These are phyloP conservation scores for Psettodes erumei DNA, from an alignment of 2,113 vertebrate species.

Conservation along the genomic window DNA sequence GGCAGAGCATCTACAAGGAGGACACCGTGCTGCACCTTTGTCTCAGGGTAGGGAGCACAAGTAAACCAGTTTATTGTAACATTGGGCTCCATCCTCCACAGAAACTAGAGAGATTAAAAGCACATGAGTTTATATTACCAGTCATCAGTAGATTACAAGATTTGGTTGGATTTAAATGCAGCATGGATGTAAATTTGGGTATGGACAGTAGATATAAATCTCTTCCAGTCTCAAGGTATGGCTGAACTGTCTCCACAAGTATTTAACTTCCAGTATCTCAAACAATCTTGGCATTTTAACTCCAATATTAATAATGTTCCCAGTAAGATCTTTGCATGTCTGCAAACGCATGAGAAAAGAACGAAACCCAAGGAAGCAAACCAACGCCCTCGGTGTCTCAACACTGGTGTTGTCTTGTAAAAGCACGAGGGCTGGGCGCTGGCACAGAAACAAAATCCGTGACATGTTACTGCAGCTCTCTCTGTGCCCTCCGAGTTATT, in stretches of 20 bases:
- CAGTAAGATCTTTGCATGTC: no score
- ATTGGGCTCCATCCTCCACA: neutral
- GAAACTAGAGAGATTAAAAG: neutral
- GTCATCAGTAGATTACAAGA: neutral
- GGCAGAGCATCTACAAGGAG: conserved; percentile 97
- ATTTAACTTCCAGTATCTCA: no score
- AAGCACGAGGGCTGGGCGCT: no score
- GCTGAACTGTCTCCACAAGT: neutral
- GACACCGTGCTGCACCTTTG: conserved; percentile 98
- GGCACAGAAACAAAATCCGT: no score
- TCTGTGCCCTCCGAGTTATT: no score
- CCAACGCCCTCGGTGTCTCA: no score
- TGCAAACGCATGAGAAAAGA: no score
- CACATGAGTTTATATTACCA: neutral
- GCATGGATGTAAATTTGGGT: neutral
- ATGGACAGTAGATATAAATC: neutral
- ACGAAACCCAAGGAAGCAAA: no score
- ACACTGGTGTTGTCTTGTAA: no score
- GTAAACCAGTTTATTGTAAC: neutral
- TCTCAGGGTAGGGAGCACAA: conserved; percentile 88
- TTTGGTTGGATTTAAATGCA: neutral
- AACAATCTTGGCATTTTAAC: no score
- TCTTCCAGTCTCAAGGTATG: neutral
- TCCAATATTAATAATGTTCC: no score
- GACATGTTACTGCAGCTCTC: no score